phyloP scores from a whole-genome alignment of 1,140 invertebrate genomes.

The Drosophila suzukii region DNA sequence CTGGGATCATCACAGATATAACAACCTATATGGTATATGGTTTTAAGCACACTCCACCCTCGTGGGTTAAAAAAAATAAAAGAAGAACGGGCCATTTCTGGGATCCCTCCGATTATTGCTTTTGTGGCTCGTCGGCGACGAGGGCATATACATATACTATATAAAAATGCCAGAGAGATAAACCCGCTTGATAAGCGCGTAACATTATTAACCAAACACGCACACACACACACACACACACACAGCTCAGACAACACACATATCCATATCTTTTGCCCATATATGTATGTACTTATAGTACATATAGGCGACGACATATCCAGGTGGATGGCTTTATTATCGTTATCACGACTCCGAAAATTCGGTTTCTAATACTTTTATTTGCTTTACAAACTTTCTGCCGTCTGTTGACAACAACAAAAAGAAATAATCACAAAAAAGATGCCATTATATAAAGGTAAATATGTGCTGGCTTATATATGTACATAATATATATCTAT shows the following conservation, averaged over 20 bases:
- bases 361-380: conserved; percentile 47
- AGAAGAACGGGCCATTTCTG: conserved; percentile 18
- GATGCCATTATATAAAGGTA: conserved; percentile 22
- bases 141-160: conserved; percentile 3
- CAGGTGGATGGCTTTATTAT: conserved; percentile 44
- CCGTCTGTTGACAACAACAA: conserved; percentile 6
- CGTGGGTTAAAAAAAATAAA: conserved; percentile 5
- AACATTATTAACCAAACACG: conserved; percentile 51
- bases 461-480: conserved; percentile 37
- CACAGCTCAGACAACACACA: neutral
- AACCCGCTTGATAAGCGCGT: conserved; percentile 53
- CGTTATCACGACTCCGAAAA: conserved; percentile 25
- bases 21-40: neutral
- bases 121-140: conserved; percentile 18
- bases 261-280: conserved; percentile 8
- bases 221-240: conserved; percentile 11
- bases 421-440: neutral
- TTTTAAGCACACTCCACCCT: conserved; percentile 15
- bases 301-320: conserved; percentile 17
- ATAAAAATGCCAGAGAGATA: conserved; percentile 52
- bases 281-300: neutral
- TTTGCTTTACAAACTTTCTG: conserved; percentile 26
- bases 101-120: conserved; percentile 37
- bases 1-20: conserved; percentile 25
- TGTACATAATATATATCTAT: conserved; percentile 57